Evolutionary conservation across 2,113 vertebrate species (phyloP).

Genomic region (Oreochromis spilurus): DNA sequence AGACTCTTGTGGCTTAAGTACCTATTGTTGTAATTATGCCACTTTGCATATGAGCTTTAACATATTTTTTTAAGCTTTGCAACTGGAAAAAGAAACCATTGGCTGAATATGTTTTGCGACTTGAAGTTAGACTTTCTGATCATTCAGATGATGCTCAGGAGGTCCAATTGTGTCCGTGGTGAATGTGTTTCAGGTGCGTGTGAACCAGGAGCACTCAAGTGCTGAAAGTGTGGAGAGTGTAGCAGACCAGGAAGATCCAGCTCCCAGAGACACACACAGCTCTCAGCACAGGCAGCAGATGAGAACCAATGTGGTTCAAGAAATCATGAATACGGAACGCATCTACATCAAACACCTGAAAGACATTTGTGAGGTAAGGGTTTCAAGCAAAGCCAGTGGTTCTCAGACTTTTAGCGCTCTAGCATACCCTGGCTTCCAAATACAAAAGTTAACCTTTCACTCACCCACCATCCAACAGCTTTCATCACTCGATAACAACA

Average conservation of each 20-base stretch:
- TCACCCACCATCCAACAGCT: not conserved
- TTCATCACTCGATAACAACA: not conserved
- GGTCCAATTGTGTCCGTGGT: not conserved
- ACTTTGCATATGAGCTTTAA: not conserved
- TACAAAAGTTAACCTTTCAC: not conserved
- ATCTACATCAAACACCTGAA: conserved; percentile 97
- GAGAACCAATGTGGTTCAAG: conserved; percentile 94
- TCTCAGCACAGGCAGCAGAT: conserved; percentile 89
- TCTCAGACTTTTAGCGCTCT: not conserved
- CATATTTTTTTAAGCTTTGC: not conserved
- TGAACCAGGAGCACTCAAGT: conserved; percentile 87
- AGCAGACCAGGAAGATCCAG: conserved; percentile 74
- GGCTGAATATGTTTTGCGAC: not conserved
- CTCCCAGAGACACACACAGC: conserved; percentile 73
- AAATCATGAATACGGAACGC: conserved; percentile 96
- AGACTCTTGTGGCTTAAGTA: not conserved
- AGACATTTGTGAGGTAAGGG: conserved; percentile 91
- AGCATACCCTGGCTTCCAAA: not conserved
- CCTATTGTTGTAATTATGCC: not conserved
- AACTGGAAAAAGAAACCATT: not conserved
- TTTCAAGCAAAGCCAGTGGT: not conserved
- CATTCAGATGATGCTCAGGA: not conserved
- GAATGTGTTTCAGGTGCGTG: conserved; percentile 80
- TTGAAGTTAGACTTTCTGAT: not conserved
- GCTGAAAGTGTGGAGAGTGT: conserved; percentile 72